Base-by-base conservation (phyloP, 92 coral and sea anemone genomes). In the Parazoanthus swiftii region DNA sequence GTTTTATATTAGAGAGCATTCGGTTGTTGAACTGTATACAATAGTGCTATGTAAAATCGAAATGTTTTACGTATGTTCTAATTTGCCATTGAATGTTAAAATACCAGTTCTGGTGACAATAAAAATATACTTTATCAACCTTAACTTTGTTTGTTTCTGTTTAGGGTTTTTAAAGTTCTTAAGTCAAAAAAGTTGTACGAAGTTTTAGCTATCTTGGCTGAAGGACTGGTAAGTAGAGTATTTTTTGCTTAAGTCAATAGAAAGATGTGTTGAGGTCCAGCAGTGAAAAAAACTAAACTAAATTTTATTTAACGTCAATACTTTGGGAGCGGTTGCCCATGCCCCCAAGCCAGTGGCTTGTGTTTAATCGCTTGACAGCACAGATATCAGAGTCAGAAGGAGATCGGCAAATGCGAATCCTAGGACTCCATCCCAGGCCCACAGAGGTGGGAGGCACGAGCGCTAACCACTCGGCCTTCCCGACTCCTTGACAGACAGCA, bases 111-210 rank as follows among this genome's bases (percentile, higher is more conserved):
- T 63, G 68, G 20, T 63, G 68, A 63, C 25, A 63, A 63, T 63
- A 6, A 63, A 51, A 54, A 13, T 63, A 63, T 63, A 7, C 35
- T 29, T 37, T 0, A 50, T 56, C 63, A 42, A 23, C 77, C 16
- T 82, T 29, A 29, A n/a, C 4, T 72, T 5, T 44, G 29, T 70
- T 72, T 25, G 10, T 54, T 81, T 25, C 77, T 44, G 42, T 79
- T 26, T 76, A 96, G 99, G 90, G 86, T 88, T 67, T 97, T 95
- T 89, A 97, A 97, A 89, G 94, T 97, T 72, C 89, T 97, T 26
- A 97, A 97, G 87, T 94, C 98, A 43, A 93, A 92, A 85, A 94
- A 93, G 59, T 80, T 97, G 76, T 89, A 74, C 37, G 96, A 95
- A 88, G 96, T 97, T 87, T 79, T 95, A 63, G 94, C 92, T 18